Evolutionary conservation across 2,113 vertebrate species (phyloP).

Genomic region (Cygnus atratus): DNA sequence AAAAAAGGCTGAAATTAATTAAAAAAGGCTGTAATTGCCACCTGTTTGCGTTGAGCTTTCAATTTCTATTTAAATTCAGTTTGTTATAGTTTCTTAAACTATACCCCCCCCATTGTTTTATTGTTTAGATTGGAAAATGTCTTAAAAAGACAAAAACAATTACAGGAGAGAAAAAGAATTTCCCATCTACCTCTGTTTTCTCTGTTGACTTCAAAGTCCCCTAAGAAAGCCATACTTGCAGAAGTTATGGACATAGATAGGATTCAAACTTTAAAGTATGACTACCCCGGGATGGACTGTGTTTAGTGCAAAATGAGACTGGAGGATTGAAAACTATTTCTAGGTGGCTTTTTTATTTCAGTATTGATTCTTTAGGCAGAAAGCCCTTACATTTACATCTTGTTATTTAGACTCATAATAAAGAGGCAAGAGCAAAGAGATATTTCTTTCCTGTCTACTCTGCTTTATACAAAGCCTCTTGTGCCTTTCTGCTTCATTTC

Average conservation of each 20-base stretch:
- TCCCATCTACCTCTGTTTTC: background rate
- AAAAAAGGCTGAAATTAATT: background rate
- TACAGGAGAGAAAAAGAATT: background rate
- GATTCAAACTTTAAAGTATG: background rate
- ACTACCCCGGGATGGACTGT: background rate
- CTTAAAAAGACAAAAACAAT: background rate
- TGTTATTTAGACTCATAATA: constrained; percentile 43
- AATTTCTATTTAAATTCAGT: background rate
- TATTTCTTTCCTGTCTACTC: background rate
- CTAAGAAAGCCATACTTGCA: background rate
- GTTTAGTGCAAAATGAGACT: constrained; percentile 7
- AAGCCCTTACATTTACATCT: constrained; percentile 11
- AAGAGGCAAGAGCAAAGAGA: background rate
- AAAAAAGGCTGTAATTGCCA: background rate
- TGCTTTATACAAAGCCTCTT: constrained; percentile 10
- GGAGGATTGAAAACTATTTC: constrained; percentile 10
- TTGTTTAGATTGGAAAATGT: background rate
- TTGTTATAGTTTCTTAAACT: background rate
- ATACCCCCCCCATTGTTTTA: too few relatives aligned
- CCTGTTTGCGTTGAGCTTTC: background rate
- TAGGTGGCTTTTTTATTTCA: constrained; percentile 22
- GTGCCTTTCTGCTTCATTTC: constrained; percentile 36
- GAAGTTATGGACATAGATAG: background rate
- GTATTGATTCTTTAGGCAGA: constrained; percentile 36
- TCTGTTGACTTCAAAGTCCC: background rate